Evolutionary conservation across 2,113 vertebrate species (phyloP).

Genomic region (Dryoscopus gambensis): DNA sequence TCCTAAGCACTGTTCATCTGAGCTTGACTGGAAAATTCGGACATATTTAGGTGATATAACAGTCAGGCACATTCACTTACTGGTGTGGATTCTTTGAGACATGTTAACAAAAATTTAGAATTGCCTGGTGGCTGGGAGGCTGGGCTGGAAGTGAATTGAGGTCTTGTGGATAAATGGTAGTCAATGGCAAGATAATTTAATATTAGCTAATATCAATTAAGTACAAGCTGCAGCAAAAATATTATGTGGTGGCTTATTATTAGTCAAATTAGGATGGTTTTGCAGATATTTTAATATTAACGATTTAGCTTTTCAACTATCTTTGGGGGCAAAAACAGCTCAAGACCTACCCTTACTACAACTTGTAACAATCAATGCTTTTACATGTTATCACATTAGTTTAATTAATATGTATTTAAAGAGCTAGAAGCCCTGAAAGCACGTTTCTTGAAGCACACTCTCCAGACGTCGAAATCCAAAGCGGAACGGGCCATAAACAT

Average conservation of each 20-base stretch:
- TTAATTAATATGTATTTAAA: constrained; percentile 33
- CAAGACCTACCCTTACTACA: neutral
- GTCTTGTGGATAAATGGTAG: neutral
- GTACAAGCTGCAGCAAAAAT: neutral
- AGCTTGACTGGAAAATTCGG: neutral
- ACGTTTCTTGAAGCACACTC: constrained; percentile 87
- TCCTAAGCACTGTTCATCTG: neutral
- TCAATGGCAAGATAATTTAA: neutral
- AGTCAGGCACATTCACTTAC: neutral
- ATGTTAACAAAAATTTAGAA: neutral
- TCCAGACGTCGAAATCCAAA: constrained; percentile 58
- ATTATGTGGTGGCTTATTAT: neutral
- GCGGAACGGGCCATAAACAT: constrained; percentile 76
- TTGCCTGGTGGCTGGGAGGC: neutral
- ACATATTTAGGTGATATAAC: neutral
- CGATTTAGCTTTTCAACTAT: neutral
- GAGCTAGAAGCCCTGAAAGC: constrained; percentile 89
- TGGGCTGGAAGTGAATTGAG: neutral
- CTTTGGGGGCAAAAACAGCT: neutral
- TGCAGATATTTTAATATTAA: neutral
- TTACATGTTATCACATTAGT: neutral
- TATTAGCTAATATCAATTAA: neutral
- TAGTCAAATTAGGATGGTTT: neutral
- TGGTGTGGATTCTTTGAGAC: neutral
- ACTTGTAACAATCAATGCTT: neutral